These are phyloP conservation scores for Paramormyrops hopkinsi DNA, from an alignment of 2,797 vertebrate genomes.

Conservation along the genomic window DNA sequence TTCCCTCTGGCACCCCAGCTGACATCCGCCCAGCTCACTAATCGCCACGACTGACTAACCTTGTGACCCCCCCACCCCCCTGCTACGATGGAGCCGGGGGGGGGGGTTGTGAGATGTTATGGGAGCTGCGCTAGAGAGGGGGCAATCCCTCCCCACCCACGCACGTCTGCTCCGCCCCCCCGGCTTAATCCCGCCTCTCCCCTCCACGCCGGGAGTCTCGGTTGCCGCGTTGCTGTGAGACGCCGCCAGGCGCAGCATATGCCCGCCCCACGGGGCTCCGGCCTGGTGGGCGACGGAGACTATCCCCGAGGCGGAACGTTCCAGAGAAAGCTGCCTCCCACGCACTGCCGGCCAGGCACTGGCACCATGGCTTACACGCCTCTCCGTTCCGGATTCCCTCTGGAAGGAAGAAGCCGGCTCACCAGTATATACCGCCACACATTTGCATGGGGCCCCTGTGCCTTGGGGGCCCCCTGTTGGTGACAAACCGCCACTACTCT, in stretches of 20 bases:
- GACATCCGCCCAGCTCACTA: neutral
- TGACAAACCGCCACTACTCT: neutral
- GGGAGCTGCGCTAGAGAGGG: neutral
- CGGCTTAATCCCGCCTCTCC: neutral
- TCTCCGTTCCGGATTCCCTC: neutral
- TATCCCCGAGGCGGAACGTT: neutral
- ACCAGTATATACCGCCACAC: neutral
- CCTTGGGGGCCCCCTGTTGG: neutral
- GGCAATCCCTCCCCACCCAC: neutral
- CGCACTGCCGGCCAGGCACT: neutral
- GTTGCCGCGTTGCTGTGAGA: neutral
- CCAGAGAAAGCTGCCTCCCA: neutral
- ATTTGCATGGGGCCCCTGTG: neutral
- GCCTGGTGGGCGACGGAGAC: neutral
- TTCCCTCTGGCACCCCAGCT: neutral
- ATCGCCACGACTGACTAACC: conserved; percentile 7
- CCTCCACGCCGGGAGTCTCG: neutral
- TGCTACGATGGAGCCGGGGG: neutral
- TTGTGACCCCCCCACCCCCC: neutral
- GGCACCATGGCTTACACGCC: neutral
- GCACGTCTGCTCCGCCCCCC: neutral
- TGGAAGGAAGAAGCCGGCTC: neutral
- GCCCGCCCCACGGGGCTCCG: neutral
- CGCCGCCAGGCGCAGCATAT: neutral
- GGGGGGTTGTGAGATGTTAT: neutral